Conservation (phyloP, 2,888 invertebrate genomes). For the Mayetiola destructor region DNA sequence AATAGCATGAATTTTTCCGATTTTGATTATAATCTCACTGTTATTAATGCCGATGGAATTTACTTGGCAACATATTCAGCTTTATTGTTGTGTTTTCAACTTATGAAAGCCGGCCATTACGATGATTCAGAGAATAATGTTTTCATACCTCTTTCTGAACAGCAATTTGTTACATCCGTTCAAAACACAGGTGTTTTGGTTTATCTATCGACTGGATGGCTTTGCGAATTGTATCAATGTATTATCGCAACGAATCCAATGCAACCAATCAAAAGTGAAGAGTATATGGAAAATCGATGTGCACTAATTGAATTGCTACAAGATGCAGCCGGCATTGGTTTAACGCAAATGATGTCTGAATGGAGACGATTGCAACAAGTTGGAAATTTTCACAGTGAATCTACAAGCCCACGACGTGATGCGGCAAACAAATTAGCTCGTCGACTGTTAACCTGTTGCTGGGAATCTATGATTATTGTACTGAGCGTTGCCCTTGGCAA, state of each 20-base stretch:
- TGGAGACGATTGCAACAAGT: constrained; percentile 75
- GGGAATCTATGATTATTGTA: constrained; percentile 82
- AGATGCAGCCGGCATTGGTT: constrained; percentile 74
- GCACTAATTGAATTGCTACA: constrained; percentile 35
- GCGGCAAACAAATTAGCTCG: constrained; percentile 65
- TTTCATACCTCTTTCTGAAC: constrained; percentile 52
- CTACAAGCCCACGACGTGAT: constrained; percentile 50
- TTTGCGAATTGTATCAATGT: constrained; percentile 81
- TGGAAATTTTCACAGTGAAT: constrained; percentile 46
- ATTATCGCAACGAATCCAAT: constrained; percentile 47
- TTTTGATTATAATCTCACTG: constrained; percentile 44
- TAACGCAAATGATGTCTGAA: constrained; percentile 72
- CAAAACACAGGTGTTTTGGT: constrained; percentile 85
- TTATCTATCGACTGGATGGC: constrained; percentile 85
- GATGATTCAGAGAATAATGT: constrained; percentile 37
- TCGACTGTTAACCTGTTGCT: constrained; percentile 72
- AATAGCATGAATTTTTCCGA: constrained; percentile 35
- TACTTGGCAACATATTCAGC: constrained; percentile 83
- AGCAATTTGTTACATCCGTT: constrained; percentile 82
- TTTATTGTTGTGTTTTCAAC: constrained; percentile 63
- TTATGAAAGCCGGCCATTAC: constrained; percentile 65
- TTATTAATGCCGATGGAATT: constrained; percentile 88
- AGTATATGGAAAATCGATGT: constrained; percentile 29
- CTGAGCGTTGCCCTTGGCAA: constrained; percentile 61
- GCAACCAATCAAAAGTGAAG: constrained; percentile 28